Evolutionary conservation across 2,113 vertebrate genomes (phyloP).

Genomic region (Pomatorhinus ruficollis): DNA sequence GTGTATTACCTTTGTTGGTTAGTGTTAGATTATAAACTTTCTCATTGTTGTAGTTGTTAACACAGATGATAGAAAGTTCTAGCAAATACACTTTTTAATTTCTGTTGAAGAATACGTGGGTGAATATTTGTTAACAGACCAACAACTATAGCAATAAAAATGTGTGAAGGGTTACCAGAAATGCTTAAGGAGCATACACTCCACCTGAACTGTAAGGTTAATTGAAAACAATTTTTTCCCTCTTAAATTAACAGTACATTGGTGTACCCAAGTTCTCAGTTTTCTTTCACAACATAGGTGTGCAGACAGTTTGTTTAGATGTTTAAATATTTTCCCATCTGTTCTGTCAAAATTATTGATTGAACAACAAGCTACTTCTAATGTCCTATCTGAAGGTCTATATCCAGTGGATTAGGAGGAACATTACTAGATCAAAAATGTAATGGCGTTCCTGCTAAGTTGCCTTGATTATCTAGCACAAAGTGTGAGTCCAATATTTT

Average conservation of each 20-base stretch:
- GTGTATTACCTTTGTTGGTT: neutral
- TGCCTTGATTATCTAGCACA: neutral
- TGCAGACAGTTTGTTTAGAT: constrained; percentile 78
- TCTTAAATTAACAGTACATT: constrained; percentile 66
- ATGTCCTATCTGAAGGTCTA: neutral
- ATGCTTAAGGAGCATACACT: neutral
- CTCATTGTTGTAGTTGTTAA: neutral
- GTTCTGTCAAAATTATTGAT: constrained; percentile 75
- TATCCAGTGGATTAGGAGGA: neutral
- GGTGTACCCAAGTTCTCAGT: constrained; percentile 75
- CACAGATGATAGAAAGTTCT: neutral
- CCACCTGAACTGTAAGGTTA: constrained; percentile 71
- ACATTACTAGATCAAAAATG: neutral
- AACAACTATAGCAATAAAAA: constrained; percentile 37
- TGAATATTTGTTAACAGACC: constrained; percentile 23
- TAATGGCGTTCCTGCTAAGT: neutral
- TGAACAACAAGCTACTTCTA: constrained; percentile 54
- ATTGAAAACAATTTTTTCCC: constrained; percentile 28
- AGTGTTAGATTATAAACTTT: neutral
- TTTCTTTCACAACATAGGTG: constrained; percentile 80
- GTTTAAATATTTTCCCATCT: constrained; percentile 78
- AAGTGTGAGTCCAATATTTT: neutral
- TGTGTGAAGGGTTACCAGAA: constrained; percentile 27
- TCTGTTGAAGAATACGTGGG: neutral
- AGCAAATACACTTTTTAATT: neutral